phyloP scores from a whole-genome alignment of 2,113 vertebrate genomes.

The Perognathus longimembris region DNA sequence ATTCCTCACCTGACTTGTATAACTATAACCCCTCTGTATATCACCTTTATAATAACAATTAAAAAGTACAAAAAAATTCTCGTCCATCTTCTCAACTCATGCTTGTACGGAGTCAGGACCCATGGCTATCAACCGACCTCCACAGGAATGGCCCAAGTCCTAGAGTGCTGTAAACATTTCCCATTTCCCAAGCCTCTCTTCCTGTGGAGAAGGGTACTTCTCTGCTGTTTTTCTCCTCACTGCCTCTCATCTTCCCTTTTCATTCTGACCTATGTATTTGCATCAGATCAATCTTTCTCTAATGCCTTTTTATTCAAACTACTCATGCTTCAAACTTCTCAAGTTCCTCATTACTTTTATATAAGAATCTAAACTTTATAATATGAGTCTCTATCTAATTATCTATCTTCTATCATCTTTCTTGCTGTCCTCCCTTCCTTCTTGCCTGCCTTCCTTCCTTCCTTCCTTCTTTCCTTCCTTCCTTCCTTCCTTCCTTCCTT shows the following conservation, averaged over 20 bases:
- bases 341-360: not conserved
- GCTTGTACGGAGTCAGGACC: not conserved
- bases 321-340: conserved; percentile 8
- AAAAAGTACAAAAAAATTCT: not conserved
- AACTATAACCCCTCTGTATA: no score
- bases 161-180: not conserved
- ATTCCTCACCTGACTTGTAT: no score
- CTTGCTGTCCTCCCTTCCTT: no score
- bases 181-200: not conserved
- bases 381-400: not conserved
- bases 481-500: no score
- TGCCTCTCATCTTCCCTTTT: not conserved
- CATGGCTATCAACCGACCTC: not conserved
- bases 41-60: no score
- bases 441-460: no score
- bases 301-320: not conserved
- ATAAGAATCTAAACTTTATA: not conserved
- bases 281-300: not conserved
- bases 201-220: not conserved
- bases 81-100: not conserved
- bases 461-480: no score
- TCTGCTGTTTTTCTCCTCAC: not conserved
- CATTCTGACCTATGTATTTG: not conserved
- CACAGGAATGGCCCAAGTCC: not conserved
- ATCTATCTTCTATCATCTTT: no score